phyloP scores from a whole-genome alignment of 2,888 invertebrate species.

The Hypomecis atomaria region DNA sequence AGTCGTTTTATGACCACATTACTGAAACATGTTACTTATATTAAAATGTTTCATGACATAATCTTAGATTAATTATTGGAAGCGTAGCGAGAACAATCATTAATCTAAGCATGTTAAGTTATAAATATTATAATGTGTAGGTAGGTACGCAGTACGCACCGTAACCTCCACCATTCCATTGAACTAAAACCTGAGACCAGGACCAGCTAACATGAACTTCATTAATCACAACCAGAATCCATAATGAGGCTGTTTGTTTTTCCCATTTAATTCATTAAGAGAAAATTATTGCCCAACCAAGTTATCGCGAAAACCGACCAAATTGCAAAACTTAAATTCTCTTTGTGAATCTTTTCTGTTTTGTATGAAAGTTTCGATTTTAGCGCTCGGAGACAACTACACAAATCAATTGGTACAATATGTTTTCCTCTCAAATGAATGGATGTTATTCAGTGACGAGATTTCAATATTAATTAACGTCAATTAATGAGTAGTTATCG shows the following conservation, averaged over 20 bases:
- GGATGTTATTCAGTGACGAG: conserved; percentile 16
- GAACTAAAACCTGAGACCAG: too few relatives aligned
- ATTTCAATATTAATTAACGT: conserved; percentile 26
- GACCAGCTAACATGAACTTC: background rate
- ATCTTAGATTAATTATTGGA: too few relatives aligned
- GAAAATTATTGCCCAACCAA: background rate
- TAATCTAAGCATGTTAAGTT: too few relatives aligned
- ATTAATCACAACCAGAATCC: background rate
- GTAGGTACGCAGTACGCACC: too few relatives aligned
- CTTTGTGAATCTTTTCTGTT: background rate
- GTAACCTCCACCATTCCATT: too few relatives aligned
- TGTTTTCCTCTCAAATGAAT: conserved; percentile 3
- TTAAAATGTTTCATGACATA: too few relatives aligned
- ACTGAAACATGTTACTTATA: too few relatives aligned
- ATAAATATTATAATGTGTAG: too few relatives aligned
- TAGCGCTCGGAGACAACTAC: background rate
- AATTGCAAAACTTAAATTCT: background rate
- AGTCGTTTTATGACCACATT: too few relatives aligned
- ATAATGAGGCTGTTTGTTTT: conserved; percentile 10
- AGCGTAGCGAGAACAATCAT: too few relatives aligned
- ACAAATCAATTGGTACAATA: background rate
- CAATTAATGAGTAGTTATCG: conserved; percentile 27
- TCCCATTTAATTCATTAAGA: conserved; percentile 13
- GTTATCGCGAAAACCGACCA: background rate
- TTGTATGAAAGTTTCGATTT: background rate